A percentile compares a stretch with the other conserved stretches of the same genome.
Conservation (phyloP, 1,140 invertebrate species). For the Trachymyrmex cornetzi region DNA sequence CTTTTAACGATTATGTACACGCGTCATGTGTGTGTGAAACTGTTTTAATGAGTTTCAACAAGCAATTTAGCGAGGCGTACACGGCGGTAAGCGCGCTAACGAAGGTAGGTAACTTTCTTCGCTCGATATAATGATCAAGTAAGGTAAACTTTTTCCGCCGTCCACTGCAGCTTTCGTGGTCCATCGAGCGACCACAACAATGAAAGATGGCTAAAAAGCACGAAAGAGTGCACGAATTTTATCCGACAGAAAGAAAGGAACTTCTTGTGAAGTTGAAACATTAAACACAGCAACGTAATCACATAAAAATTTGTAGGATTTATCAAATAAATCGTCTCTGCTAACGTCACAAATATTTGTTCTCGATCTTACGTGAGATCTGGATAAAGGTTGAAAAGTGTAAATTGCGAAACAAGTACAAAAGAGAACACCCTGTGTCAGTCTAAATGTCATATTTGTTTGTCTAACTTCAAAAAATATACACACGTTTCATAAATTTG, state of each 20-base stretch:
- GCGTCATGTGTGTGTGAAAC: slow-evolving; percentile 26
- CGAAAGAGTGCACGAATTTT: background rate
- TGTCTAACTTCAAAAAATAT: too few relatives aligned
- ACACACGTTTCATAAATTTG: too few relatives aligned
- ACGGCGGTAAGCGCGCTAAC: slow-evolving; percentile 3
- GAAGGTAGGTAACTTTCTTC: slow-evolving; percentile 41
- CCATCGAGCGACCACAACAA: slow-evolving; percentile 15
- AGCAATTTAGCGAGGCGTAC: slow-evolving; percentile 12
- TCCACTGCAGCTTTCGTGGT: background rate
- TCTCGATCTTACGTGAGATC: background rate
- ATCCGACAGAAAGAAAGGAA: background rate
- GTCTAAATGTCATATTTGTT: background rate
- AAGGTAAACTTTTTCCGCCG: slow-evolving; percentile 23
- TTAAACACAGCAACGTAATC: slow-evolving; percentile 4
- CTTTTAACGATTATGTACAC: slow-evolving; percentile 40
- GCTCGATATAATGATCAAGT: slow-evolving; percentile 39
- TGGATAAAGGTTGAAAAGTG: background rate
- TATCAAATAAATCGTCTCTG: background rate
- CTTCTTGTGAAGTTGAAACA: slow-evolving; percentile 23
- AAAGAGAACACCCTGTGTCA: too few relatives aligned
- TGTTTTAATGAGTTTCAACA: slow-evolving; percentile 60
- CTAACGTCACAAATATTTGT: background rate
- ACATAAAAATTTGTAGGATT: slow-evolving; percentile 10
- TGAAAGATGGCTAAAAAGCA: slow-evolving; percentile 25
- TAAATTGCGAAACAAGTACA: background rate